These are phyloP conservation scores for Lepidochrysops patricia DNA, from an alignment of 2,888 invertebrate genomes.

Conservation along the genomic window DNA sequence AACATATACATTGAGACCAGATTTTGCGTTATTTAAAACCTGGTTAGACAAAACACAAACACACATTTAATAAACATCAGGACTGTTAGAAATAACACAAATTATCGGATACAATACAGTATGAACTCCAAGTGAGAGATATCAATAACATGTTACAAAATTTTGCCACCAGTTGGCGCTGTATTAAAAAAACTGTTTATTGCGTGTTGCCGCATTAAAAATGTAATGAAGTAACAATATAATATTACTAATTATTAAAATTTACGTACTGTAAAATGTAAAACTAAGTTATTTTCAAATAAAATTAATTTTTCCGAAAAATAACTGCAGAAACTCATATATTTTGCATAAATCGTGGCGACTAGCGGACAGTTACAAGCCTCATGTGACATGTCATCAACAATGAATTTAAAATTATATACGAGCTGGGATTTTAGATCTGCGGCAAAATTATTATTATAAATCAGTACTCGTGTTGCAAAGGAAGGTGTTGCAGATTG, in stretches of 20 bases:
- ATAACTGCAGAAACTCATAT: no score
- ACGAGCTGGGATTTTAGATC: no score
- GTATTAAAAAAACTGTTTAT: conserved; percentile 21
- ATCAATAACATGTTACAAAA: conserved; percentile 65
- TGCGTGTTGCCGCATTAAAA: conserved; percentile 28
- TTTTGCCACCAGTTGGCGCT: conserved; percentile 61
- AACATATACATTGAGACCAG: conserved; percentile 59
- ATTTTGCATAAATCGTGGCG: no score
- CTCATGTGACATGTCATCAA: no score
- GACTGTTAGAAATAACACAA: conserved; percentile 59
- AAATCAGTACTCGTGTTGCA: no score
- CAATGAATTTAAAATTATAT: no score
- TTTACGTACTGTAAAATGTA: no score
- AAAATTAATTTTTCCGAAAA: no score
- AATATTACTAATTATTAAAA: not conserved
- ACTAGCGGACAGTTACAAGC: no score
- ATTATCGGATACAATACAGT: conserved; percentile 54
- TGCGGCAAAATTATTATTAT: no score
- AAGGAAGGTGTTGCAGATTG: no score
- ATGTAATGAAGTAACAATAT: conserved; percentile 22
- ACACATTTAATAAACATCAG: conserved; percentile 52
- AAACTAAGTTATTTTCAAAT: no score
- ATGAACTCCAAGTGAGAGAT: conserved; percentile 63
- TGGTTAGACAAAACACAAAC: conserved; percentile 50
- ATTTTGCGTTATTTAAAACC: conserved; percentile 40